These are phyloP conservation scores for Xiphorhynchus erythropygius DNA, from an alignment of 2,797 vertebrate species.

Conservation along the genomic window DNA sequence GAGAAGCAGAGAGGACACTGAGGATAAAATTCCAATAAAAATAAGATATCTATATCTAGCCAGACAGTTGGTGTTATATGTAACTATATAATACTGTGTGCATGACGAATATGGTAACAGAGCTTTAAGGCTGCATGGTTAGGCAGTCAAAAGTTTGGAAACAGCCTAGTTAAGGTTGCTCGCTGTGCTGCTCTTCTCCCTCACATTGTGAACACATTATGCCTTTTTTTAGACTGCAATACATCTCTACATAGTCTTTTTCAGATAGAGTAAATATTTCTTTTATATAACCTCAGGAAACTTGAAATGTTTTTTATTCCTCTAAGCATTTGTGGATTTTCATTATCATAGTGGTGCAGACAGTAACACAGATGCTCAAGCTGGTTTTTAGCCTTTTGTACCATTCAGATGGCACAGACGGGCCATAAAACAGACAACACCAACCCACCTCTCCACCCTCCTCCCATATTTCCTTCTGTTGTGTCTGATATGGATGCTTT, in stretches of 20 bases:
- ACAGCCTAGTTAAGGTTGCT: conserved; percentile 13
- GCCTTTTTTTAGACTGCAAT: neutral
- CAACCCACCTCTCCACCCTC: neutral
- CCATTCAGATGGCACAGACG: neutral
- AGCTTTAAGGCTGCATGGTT: conserved; percentile 31
- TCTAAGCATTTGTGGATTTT: conserved; percentile 8
- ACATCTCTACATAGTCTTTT: neutral
- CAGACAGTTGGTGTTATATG: conserved; percentile 2
- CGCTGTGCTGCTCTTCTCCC: neutral
- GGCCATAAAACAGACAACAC: conserved; percentile 14
- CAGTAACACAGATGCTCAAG: conserved; percentile 27
- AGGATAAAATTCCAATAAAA: conserved; percentile 46
- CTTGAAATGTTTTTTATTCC: conserved; percentile 1
- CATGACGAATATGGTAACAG: conserved; percentile 34
- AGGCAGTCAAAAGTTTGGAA: conserved; percentile 54
- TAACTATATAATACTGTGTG: conserved; percentile 23
- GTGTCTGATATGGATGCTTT: neutral
- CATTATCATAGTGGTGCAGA: conserved; percentile 1
- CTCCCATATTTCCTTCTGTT: conserved; percentile 23
- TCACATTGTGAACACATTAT: neutral
- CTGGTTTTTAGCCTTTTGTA: conserved; percentile 22
- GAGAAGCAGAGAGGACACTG: conserved; percentile 3
- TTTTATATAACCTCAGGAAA: conserved; percentile 25
- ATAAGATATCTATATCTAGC: conserved; percentile 4
- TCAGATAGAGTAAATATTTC: conserved; percentile 21